Evolutionary conservation across 2,113 vertebrate species (phyloP).

Genomic region (Oxygymnocypris stewartii): DNA sequence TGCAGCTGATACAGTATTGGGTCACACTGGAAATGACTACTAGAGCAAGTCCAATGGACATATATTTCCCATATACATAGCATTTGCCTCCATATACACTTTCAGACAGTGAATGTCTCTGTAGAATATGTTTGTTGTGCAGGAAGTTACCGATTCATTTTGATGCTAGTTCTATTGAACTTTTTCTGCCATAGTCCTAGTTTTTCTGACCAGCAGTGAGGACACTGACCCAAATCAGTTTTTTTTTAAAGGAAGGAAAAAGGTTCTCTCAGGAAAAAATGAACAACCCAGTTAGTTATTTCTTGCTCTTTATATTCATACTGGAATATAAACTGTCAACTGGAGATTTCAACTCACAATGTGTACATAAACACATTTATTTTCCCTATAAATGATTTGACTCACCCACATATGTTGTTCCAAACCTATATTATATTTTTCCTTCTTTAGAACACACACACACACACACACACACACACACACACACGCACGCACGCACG

Average conservation of each 20-base stretch:
- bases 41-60: background rate
- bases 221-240: constrained; percentile 45
- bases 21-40: background rate
- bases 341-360: constrained; percentile 33
- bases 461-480: no score
- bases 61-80: background rate
- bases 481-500: no score
- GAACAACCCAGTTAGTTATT: constrained; percentile 38
- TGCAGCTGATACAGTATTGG: background rate
- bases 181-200: background rate
- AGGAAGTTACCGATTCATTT: background rate
- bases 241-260: background rate
- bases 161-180: background rate
- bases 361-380: constrained; percentile 14
- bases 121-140: background rate
- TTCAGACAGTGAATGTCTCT: background rate
- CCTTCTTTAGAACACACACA: background rate
- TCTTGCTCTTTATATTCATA: background rate
- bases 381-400: background rate
- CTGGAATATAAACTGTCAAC: no score
- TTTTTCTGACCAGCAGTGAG: constrained; percentile 36
- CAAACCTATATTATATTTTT: background rate
- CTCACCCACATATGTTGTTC: background rate
- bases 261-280: constrained; percentile 19
- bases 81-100: background rate